Percentiles rank a stretch among this genome's conserved stretches.
Evolutionary conservation across 2,113 vertebrate species (phyloP).

Genomic region (Anser cygnoides): DNA sequence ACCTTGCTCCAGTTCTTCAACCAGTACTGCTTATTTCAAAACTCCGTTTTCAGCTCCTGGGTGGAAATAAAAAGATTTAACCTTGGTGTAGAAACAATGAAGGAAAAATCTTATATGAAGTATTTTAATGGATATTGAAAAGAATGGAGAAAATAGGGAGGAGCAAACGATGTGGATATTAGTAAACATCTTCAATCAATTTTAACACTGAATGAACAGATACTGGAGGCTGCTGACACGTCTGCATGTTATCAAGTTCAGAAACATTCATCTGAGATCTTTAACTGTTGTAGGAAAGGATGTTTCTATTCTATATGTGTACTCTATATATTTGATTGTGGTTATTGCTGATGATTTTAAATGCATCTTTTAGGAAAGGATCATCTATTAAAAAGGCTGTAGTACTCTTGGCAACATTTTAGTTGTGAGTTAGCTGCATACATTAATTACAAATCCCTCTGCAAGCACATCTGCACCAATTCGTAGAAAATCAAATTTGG

Average conservation of each 20-base stretch:
- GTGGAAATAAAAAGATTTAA: constrained; percentile 25
- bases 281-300: not conserved
- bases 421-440: not conserved
- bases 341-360: not conserved
- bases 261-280: not conserved
- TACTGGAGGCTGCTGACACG: not conserved
- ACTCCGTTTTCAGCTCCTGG: not conserved
- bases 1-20: constrained; percentile 12
- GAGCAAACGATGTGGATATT: not conserved
- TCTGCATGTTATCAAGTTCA: not conserved
- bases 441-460: not conserved
- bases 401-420: not conserved
- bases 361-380: not conserved
- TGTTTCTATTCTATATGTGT: not conserved
- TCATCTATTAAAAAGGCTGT: not conserved
- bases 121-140: constrained; percentile 8
- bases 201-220: not conserved
- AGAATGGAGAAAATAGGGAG: not conserved
- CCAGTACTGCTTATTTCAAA: not conserved
- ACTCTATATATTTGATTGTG: not conserved
- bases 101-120: not conserved
- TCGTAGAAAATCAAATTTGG: not conserved
- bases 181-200: not conserved
- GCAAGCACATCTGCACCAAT: not conserved
- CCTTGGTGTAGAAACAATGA: not conserved